A percentile compares a stretch with the other conserved stretches of the same genome.
phyloP scores from a whole-genome alignment of 1,140 invertebrate genomes.

The Archivesica marissinica region DNA sequence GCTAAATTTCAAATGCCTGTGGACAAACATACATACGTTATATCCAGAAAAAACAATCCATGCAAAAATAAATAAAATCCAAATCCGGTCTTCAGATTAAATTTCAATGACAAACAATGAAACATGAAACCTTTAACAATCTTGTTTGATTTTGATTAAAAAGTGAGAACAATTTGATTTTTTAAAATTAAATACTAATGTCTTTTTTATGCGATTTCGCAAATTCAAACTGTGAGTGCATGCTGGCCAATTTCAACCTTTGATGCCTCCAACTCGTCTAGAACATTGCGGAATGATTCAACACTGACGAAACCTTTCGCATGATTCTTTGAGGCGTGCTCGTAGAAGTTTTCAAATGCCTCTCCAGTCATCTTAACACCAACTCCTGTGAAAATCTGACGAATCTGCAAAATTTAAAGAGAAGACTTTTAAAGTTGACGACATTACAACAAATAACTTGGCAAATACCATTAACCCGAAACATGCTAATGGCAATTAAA shows the following conservation, averaged over 20 bases:
- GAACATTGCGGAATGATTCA: slow-evolving; percentile 79
- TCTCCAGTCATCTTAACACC: slow-evolving; percentile 80
- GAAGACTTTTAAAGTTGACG: no score
- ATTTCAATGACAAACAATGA: no score
- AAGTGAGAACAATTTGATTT: neutral
- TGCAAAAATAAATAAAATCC: no score
- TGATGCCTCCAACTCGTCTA: slow-evolving; percentile 76
- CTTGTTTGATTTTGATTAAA: no score
- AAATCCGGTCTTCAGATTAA: no score
- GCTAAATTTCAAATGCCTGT: no score
- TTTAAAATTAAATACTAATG: neutral
- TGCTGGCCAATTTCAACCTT: slow-evolving; percentile 71
- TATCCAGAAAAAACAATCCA: no score
- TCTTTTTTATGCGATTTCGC: neutral
- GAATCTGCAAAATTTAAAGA: slow-evolving; percentile 72
- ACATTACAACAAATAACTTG: no score
- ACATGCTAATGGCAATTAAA: no score
- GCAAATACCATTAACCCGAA: no score
- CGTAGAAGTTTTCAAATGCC: slow-evolving; percentile 77
- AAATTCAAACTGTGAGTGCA: slow-evolving; percentile 69
- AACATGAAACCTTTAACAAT: no score
- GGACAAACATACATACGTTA: no score
- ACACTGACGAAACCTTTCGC: slow-evolving; percentile 81
- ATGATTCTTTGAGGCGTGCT: slow-evolving; percentile 73
- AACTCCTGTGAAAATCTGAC: slow-evolving; percentile 77